Evolutionary conservation across 2,888 invertebrate species (phyloP), one percentile per base, ranked within the genome.

Genomic region (Ectropis crepuscularia): DNA sequence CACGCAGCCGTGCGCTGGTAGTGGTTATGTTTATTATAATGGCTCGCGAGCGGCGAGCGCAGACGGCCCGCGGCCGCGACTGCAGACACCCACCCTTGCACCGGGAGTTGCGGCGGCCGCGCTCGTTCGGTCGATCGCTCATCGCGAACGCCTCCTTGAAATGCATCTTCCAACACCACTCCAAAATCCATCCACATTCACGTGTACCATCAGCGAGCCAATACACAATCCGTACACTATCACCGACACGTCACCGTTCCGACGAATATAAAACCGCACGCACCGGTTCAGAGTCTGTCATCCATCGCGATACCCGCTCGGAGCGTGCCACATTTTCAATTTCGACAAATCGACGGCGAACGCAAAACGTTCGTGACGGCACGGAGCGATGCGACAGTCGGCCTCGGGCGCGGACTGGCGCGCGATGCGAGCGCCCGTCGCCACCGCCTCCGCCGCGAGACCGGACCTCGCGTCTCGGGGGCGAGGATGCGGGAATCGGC

Each of bases 401-500:
- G 88, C 89, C 88, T 86, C 91, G 89, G 85, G 88, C 88, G 85
- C 87, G 89, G 88, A 90, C 87, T 88, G 86, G 89, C 88, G 90
- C 86, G 91, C 90, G 90, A 89, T 86, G 87, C 88, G 88, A 89
- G 85, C 87, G 86, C 89, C 89, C 88, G 88, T 87, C 89, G 88
- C 89, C 90, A 89, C 89, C 90, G 88, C 89, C 88, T 83, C 86
- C 87, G 86, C 84, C 88, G 87, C 90, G 90, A 86, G 91, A 90
- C 92, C 90, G 90, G 90, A 90, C 91, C 87, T 90, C 88, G 89
- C 89, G 90, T 89, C 91, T 89, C 90, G 89, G 90, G 85, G 89
- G 90, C 90, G 92, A 90, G 93, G 90, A 92, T 90, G 90, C 91
- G 91, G 90, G 92, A 91, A 91, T 90, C 89, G 90, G 89, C 89